These are phyloP conservation scores for Schizaphis graminum DNA, from an alignment of 2,888 invertebrate genomes.

Conservation along the genomic window DNA sequence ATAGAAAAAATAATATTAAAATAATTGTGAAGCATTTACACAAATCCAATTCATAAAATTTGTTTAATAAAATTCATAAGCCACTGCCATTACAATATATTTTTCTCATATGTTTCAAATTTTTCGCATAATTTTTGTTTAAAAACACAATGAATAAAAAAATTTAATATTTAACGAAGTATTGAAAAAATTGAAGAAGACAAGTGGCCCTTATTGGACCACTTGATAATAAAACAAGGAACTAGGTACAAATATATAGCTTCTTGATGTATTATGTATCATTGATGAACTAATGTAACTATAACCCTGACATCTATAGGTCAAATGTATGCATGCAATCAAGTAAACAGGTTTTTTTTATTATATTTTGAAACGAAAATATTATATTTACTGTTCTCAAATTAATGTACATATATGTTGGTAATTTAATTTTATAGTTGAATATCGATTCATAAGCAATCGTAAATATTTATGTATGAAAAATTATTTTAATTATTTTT, in stretches of 20 bases:
- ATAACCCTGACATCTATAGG: slow-evolving; percentile 38
- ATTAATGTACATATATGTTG: not conserved
- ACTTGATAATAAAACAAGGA: not conserved
- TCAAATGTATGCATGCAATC: not conserved
- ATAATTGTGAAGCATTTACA: not conserved
- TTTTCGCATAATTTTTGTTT: not conserved
- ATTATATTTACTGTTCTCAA: not conserved
- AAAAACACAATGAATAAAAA: not conserved
- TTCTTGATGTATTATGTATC: not conserved
- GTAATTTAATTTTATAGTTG: slow-evolving; percentile 2
- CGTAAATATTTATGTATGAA: not conserved
- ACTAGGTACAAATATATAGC: not conserved
- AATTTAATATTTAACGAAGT: not conserved
- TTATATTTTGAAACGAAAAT: not conserved
- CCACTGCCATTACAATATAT: not conserved
- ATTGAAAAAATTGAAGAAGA: not conserved
- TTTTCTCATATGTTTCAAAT: not conserved
- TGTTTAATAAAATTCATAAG: not conserved
- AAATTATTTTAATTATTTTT: not conserved
- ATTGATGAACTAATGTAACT: not conserved
- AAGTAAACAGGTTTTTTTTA: slow-evolving; percentile 20
- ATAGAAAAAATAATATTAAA: not conserved
- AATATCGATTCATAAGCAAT: not conserved
- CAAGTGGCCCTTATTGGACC: too few species aligned
- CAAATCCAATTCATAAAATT: not conserved